Evolutionary conservation across 2,797 vertebrate genomes (phyloP), one percentile per base, ranked within the genome.

Genomic region (Sebastes diaconus): DNA sequence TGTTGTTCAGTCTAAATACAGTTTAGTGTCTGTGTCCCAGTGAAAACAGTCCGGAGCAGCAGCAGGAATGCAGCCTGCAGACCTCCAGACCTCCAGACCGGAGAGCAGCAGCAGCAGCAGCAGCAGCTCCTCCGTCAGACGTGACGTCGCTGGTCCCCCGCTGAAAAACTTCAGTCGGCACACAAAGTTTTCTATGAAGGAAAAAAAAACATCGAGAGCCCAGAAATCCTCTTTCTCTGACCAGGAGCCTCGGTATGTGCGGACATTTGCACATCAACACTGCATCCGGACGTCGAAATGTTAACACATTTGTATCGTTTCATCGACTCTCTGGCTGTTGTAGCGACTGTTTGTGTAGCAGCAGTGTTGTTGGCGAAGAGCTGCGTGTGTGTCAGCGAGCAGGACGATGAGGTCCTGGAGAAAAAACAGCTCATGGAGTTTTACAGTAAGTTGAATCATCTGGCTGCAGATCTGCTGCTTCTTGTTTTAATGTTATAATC

Each of bases 101-200:
- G 72, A 55, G 61, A 79, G 73, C 85, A 65, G 81, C 76, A 24
- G 81, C 80, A 42, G 79, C 87, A 79, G 73, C 85, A 32, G 32
- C 32, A 65, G 81, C 76, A 24, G 81, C 79, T 85, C 83, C 79
- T 89, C 89, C 92, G 92, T 92, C 92, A 93, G 86, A 88, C 85
- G 94, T 96, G 95, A 96, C 96, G 95, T 95, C 89, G 90, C 81
- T 72, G 85, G 64, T 77, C 91, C 88, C 81, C 86, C 60, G 81
- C 89, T 84, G 88, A 79, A 93, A 88, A 91, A 85, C 79, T 83
- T 20, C 68, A 86, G 87, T 84, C 74, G 68, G 67, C 54, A 22
- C 54, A 22, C 75, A 80, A 87, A 93, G 69, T 93, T 94, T 85
- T 88, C 59, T 73, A 36, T 63, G 84, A 81, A 66, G 55, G 39